Conservation (phyloP, 2,113 vertebrate species). For the Oryzias celebensis region DNA sequence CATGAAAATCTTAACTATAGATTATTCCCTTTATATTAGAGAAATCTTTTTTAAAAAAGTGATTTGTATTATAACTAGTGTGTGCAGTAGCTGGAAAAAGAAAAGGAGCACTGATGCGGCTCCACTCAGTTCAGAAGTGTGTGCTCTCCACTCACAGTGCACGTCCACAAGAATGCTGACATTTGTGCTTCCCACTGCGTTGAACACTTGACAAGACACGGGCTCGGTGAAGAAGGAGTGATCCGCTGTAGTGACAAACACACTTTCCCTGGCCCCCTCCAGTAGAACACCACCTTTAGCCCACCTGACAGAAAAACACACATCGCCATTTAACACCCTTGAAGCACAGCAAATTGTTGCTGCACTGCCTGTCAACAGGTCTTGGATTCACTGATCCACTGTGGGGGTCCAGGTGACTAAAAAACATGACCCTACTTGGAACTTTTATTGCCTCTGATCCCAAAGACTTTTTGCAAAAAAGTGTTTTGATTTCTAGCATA, state of each 20-base stretch:
- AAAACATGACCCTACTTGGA: neutral
- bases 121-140: slow-evolving; percentile 10
- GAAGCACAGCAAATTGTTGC: neutral
- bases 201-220: slow-evolving; percentile 94
- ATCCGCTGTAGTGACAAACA: slow-evolving; percentile 90
- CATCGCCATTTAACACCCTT: neutral
- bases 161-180: slow-evolving; percentile 97
- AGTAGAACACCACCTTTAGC: slow-evolving; percentile 90
- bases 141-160: slow-evolving; percentile 83
- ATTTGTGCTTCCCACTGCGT: slow-evolving; percentile 93
- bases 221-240: slow-evolving; percentile 97
- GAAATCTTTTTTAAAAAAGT: no score
- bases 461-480: no score
- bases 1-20: no score
- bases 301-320: slow-evolving; percentile 77
- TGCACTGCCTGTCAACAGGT: slow-evolving; percentile 1
- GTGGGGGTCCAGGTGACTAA: slow-evolving; percentile 13
- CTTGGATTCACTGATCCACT: neutral
- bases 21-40: no score
- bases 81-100: neutral
- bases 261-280: slow-evolving; percentile 85
- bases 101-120: neutral
- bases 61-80: no score
- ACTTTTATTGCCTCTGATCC: no score
- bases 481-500: no score